A percentile compares a stretch with the other conserved stretches of the same genome.
Conservation (phyloP, 2,113 vertebrate genomes). For the Arvicanthis niloticus region DNA sequence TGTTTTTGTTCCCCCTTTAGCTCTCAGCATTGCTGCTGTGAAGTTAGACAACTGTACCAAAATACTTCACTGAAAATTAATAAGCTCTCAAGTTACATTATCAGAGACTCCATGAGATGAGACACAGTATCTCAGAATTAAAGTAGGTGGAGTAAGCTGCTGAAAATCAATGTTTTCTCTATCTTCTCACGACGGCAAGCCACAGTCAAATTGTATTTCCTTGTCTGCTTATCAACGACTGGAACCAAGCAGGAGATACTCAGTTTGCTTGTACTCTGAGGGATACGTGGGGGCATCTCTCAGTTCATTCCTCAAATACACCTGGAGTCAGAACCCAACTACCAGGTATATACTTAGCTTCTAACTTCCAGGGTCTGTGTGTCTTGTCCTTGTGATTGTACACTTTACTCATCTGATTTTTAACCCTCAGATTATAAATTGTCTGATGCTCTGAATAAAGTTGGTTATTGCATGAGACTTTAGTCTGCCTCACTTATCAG, state of each 20-base stretch:
- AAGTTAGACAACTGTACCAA: constrained; percentile 51
- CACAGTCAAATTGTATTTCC: neutral
- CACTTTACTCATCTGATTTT: neutral
- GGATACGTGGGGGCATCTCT: neutral
- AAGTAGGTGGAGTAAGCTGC: constrained; percentile 25
- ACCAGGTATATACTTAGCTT: neutral
- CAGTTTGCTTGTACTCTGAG: neutral
- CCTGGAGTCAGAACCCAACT: neutral
- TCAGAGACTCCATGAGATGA: constrained; percentile 4
- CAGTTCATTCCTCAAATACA: neutral
- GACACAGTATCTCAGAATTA: constrained; percentile 29
- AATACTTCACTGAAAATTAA: constrained; percentile 73
- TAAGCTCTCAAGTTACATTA: constrained; percentile 65
- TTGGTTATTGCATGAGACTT: neutral
- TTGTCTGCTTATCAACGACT: neutral
- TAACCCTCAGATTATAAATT: neutral
- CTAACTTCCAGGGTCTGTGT: neutral
- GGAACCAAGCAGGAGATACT: neutral
- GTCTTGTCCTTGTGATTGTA: neutral
- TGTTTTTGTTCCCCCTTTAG: neutral
- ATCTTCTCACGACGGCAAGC: neutral
- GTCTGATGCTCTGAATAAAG: neutral
- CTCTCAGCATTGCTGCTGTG: neutral
- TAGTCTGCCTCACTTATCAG: neutral
- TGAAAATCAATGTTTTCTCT: constrained; percentile 53